Evolutionary conservation across 1,140 invertebrate species (phyloP), one percentile per base, ranked within the genome.

Genomic region (Agraylea sexmaculata): DNA sequence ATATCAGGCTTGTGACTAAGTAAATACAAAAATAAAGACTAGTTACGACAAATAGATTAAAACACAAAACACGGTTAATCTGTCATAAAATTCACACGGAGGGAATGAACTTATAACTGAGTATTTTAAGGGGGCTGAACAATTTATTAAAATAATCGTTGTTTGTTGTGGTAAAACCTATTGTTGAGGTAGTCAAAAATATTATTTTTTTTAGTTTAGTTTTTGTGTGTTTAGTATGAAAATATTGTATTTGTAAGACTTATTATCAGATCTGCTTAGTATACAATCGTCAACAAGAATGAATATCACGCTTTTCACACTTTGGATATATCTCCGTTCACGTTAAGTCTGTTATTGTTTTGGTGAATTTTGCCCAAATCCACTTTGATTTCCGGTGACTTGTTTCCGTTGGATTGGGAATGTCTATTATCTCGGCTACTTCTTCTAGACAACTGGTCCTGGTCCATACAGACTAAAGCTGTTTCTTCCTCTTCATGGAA

Each of bases 251-350:
- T 17, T 32, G 18, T 17, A 17, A 12, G 10, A 12, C 15, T 13
- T 13, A 32, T 15, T 11, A 5, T 12, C 12, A 30, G 4, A 12
- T 12, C 18, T 13, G 15, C 15, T 32, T 13, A 32, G 4, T 32
- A 32, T 23, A 36, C n/a, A n/a, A n/a, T n/a, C n/a, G 20, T 36
- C 25, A 20, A 13, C 12, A 36, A 18, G n/a, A 20, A 23, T 36
- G 20, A 12, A 36, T 22, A 36, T 22, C 16, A 4, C n/a, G 17
- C n/a, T 7, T 38, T 36, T 43, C 40, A 45, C 30, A 49, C 47
- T 40, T 41, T 43, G 8, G 47, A 43, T 4, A 49, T 43, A 15
- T 35, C 21, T 13, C 47, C 47, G 28, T 49, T 49, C 3, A 40
- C 18, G 17, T 35, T 16, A 6, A 40, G 39, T 39, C 34, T 31